A percentile compares a stretch with the other conserved stretches of the same genome.
These are phyloP conservation scores for Lycodopsis pacificus DNA, from an alignment of 2,797 vertebrate species.

Conservation along the genomic window DNA sequence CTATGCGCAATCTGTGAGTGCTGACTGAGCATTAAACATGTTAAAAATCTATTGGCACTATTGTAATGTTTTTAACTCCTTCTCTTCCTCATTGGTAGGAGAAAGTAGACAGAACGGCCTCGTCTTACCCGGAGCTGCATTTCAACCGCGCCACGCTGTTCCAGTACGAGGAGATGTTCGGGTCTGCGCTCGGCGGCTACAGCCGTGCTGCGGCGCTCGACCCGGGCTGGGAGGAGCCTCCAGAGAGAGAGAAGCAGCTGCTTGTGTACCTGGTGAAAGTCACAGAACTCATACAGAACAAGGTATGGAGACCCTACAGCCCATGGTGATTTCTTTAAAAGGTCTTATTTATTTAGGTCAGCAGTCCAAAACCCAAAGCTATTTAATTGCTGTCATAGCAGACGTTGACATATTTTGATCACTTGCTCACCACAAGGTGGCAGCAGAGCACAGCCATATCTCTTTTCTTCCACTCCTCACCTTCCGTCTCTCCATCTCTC, in stretches of 20 bases:
- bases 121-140: conserved; percentile 90
- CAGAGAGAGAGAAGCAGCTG: conserved; percentile 86
- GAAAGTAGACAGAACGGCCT: conserved; percentile 88
- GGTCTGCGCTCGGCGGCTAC: conserved; percentile 89
- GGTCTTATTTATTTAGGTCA: background rate
- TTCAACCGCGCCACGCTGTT: conserved; percentile 90
- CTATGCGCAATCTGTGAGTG: conserved; percentile 92
- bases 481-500: conserved; percentile 2
- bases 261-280: conserved; percentile 88
- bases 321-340: background rate
- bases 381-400: background rate
- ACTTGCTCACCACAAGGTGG: conserved; percentile 63
- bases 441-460: conserved; percentile 43
- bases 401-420: background rate
- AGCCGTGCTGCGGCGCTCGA: conserved; percentile 87
- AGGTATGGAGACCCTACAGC: conserved; percentile 70
- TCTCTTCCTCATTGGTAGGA: conserved; percentile 75
- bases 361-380: background rate
- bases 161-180: conserved; percentile 93
- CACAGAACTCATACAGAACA: conserved; percentile 86
- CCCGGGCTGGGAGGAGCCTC: conserved; percentile 87
- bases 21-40: background rate
- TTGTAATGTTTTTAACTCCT: background rate
- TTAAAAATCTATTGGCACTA: background rate
- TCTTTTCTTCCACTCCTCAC: background rate